Evolutionary conservation across 1,140 invertebrate species (phyloP).

Genomic region (Caenorhabditis latens): DNA sequence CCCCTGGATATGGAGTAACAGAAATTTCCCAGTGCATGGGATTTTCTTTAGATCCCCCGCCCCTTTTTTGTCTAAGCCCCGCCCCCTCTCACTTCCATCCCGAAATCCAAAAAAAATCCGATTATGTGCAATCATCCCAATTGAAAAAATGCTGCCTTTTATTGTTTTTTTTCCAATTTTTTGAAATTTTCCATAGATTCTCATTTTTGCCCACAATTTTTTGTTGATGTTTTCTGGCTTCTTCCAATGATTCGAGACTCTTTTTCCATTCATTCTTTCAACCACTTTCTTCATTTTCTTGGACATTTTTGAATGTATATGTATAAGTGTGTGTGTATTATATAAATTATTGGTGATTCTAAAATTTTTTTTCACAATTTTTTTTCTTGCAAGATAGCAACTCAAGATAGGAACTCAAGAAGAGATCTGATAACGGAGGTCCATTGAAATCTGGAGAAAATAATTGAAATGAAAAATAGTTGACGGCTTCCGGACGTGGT

Average conservation of each 20-base stretch:
- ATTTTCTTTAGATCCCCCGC: not conserved
- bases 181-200: constrained; percentile 33
- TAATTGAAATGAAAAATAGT: too few species aligned
- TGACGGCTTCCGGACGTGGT: too few species aligned
- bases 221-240: not conserved
- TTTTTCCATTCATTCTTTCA: not conserved
- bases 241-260: constrained; percentile 36
- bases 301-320: not conserved
- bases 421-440: too few species aligned
- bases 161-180: not conserved
- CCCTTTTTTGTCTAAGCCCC: not conserved
- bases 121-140: constrained; percentile 35
- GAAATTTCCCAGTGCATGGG: constrained; percentile 38
- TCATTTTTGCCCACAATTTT: not conserved
- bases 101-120: not conserved
- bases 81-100: not conserved
- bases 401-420: too few species aligned
- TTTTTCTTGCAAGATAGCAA: too few species aligned
- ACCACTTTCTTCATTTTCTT: not conserved
- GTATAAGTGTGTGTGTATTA: constrained; percentile 27
- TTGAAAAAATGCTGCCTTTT: not conserved
- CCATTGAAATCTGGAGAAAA: too few species aligned
- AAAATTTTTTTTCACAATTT: not conserved
- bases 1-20: too few species aligned
- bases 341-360: constrained; percentile 49